Base-by-base conservation (phyloP, 2,797 vertebrate genomes). In the Anableps anableps region DNA sequence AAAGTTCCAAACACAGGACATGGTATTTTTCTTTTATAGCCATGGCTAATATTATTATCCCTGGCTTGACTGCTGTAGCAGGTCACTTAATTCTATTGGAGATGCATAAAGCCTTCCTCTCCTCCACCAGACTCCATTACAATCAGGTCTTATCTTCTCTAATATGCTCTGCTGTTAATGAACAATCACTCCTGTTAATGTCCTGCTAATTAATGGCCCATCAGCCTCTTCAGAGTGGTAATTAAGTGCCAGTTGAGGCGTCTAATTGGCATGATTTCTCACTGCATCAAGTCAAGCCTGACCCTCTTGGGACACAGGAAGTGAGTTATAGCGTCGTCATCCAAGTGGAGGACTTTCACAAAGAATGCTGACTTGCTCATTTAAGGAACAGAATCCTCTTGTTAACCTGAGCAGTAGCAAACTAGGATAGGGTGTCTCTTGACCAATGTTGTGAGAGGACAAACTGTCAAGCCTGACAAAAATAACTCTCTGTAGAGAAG, bases 161-260 rank as follows among this genome's bases (percentile, higher is more conserved):
- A 94, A 94, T 95, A 94, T 94, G 93, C 88, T 88, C 83, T 79
- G 87, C 93, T 92, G 92, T 94, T 94, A 94, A 94, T 93, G 94
- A 94, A 93, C 92, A 95, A 93, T 95, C 92, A 92, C 91, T 88
- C 89, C 89, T 36, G 92, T 92, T 94, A 94, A 94, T 93, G 93
- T 93, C 93, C 92, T 90, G 91, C 93, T 94, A 95, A 95, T 95
- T 93, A 94, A 94, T 92, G 90, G 89, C 86, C 89, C 92, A 93
- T 93, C 93, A 94, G 89, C 86, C 92, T 90, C 89, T 91, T 94
- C 91, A 89, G 85, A 91, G 87, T 88, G 82, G 91, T 93, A 93
- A 94, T 95, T 94, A 95, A 94, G 91, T 89, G 89, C 91, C 93
- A 91, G 90, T 92, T 85, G 91, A 95, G 89, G 92, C 92, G 74